Evolutionary conservation across 2,888 invertebrate species (phyloP).

Genomic region (Halictus ligatus): DNA sequence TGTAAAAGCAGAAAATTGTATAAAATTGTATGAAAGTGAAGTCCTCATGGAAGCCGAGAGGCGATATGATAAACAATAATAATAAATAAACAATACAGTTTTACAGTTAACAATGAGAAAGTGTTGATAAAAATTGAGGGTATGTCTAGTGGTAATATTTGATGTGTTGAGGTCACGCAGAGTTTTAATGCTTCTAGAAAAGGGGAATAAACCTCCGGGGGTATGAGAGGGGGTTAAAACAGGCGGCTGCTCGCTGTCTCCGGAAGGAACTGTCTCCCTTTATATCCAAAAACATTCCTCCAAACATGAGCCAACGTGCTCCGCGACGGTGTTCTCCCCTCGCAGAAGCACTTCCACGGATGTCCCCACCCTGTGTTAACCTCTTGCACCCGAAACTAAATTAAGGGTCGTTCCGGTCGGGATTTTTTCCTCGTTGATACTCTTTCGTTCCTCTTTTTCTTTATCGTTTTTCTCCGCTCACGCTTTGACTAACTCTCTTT

Average conservation of each 20-base stretch:
- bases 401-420: constrained; percentile 76
- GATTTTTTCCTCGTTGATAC: constrained; percentile 54
- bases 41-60: neutral
- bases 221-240: constrained; percentile 51
- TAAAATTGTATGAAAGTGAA: neutral
- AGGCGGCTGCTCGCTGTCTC: constrained; percentile 74
- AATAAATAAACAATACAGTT: too few species aligned
- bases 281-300: constrained; percentile 70
- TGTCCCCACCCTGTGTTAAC: constrained; percentile 67
- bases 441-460: constrained; percentile 21
- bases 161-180: neutral
- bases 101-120: neutral
- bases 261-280: constrained; percentile 78
- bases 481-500: constrained; percentile 2
- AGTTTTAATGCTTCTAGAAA: constrained; percentile 1
- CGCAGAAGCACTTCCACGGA: constrained; percentile 59
- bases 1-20: neutral
- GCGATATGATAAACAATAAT: neutral
- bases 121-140: neutral
- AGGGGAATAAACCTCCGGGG: constrained; percentile 46
- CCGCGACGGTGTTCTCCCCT: constrained; percentile 59
- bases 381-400: constrained; percentile 74
- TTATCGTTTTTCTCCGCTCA: neutral
- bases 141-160: neutral
- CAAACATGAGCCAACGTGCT: constrained; percentile 71